Evolutionary conservation across 92 coral and sea anemone genomes (phyloP).

Genomic region (Metridium senile): DNA sequence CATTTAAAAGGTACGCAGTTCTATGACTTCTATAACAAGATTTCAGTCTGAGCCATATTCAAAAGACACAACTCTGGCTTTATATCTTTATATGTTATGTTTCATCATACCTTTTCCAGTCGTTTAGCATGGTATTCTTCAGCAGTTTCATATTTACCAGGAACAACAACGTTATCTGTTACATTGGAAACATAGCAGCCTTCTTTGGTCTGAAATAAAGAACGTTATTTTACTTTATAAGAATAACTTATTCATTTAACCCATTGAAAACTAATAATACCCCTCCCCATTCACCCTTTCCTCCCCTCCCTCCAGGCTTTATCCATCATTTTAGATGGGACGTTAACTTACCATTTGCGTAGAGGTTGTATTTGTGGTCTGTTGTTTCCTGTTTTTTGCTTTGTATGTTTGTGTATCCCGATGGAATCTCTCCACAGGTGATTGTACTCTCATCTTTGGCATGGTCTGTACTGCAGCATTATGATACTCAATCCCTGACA

Average conservation of each 20-base stretch:
- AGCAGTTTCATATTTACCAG: conserved; percentile 88
- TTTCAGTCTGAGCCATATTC: too few relatives aligned
- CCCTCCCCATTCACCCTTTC: too few relatives aligned
- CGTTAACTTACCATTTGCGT: conserved; percentile 89
- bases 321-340: neutral
- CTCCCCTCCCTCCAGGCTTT: too few relatives aligned
- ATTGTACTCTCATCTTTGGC: conserved; percentile 83
- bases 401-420: conserved; percentile 93
- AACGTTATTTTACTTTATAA: too few relatives aligned
- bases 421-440: conserved; percentile 85
- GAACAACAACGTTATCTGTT: conserved; percentile 75
- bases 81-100: neutral
- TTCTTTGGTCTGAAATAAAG: conserved; percentile 76
- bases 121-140: conserved; percentile 75
- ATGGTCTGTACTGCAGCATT: conserved; percentile 91
- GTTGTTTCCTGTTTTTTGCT: conserved; percentile 76
- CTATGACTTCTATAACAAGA: too few relatives aligned
- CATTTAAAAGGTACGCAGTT: too few relatives aligned
- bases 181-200: conserved; percentile 94
- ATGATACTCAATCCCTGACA: conserved; percentile 89
- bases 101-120: conserved; percentile 74
- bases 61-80: too few relatives aligned
- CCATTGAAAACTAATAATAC: too few relatives aligned
- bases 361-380: conserved; percentile 91
- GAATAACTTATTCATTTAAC: too few relatives aligned